A percentile compares a stretch with the other conserved stretches of the same genome.
Conservation (phyloP, 2,113 vertebrate genomes). For the Perca flavescens region DNA sequence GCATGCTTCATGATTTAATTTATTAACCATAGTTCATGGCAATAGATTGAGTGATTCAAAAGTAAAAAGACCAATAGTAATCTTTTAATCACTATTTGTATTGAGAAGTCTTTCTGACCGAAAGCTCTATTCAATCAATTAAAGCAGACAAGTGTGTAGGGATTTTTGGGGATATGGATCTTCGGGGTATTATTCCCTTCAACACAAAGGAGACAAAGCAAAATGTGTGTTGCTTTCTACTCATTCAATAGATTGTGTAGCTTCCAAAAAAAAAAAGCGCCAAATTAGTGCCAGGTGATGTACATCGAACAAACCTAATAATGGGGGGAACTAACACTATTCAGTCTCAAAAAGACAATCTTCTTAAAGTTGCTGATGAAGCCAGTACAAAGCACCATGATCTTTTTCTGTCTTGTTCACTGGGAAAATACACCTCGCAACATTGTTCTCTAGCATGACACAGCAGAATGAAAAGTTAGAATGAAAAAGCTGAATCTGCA, state of each 20-base stretch:
- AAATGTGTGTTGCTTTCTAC: no score
- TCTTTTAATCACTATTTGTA: no score
- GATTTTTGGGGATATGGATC: no score
- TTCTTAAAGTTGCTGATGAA: neutral
- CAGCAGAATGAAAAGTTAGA: conserved; percentile 41
- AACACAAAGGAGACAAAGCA: no score
- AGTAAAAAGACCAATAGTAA: no score
- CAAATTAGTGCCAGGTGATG: no score
- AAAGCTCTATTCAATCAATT: no score
- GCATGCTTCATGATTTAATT: neutral
- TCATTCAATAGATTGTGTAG: conserved; percentile 2
- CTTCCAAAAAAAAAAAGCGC: no score
- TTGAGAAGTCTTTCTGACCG: no score
- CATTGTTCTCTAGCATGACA: conserved; percentile 57
- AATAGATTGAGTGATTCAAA: neutral
- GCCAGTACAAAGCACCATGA: neutral
- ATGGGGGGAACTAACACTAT: neutral
- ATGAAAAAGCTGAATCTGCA: conserved; percentile 53
- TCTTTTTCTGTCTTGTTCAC: neutral
- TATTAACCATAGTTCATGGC: conserved; percentile 5
- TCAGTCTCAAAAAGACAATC: neutral
- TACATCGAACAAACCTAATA: neutral
- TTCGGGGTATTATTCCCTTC: no score
- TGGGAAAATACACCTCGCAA: conserved; percentile 7
- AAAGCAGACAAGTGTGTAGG: no score